These are phyloP conservation scores for Calvadosia cruxmelitensis DNA, from an alignment of 30 jellyfish, hydroid and myxozoan genomes.

Conservation along the genomic window DNA sequence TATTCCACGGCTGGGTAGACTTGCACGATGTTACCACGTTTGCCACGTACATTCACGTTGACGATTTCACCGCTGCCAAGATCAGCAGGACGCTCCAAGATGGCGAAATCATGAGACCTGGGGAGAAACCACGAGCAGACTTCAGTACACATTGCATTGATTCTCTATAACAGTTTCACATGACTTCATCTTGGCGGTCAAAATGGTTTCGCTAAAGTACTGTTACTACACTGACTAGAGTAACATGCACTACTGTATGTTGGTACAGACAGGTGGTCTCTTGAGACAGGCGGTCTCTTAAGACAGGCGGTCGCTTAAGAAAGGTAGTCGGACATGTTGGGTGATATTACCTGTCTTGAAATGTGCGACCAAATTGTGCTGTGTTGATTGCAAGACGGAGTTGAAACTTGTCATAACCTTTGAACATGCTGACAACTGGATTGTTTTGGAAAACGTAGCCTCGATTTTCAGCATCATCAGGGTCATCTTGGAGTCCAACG, in stretches of 20 bases:
- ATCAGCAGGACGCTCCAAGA: constrained; percentile 41
- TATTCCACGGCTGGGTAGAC: constrained; percentile 96
- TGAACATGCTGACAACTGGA: constrained; percentile 63
- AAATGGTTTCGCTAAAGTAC: no score
- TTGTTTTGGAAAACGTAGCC: constrained; percentile 74
- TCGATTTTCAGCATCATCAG: constrained; percentile 45
- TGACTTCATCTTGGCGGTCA: no score
- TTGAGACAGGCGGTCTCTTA: no score
- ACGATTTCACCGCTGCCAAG: constrained; percentile 28
- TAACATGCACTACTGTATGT: no score
- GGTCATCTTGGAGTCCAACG: constrained; percentile 59
- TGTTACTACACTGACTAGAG: no score
- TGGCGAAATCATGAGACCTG: constrained; percentile 79
- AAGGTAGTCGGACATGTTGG: no score
- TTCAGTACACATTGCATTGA: no score
- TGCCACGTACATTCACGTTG: constrained; percentile 89
- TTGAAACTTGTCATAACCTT: constrained; percentile 32
- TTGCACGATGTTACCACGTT: constrained; percentile 94
- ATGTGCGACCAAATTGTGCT: constrained; percentile 90
- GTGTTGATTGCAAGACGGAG: constrained; percentile 82
- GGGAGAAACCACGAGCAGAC: no score
- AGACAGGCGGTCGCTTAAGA: no score
- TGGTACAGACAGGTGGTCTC: no score
- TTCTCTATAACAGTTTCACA: no score
- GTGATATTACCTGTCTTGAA: constrained; percentile 94